These are phyloP conservation scores for Phortica variegata DNA, from an alignment of 1,140 invertebrate genomes.

Conservation along the genomic window DNA sequence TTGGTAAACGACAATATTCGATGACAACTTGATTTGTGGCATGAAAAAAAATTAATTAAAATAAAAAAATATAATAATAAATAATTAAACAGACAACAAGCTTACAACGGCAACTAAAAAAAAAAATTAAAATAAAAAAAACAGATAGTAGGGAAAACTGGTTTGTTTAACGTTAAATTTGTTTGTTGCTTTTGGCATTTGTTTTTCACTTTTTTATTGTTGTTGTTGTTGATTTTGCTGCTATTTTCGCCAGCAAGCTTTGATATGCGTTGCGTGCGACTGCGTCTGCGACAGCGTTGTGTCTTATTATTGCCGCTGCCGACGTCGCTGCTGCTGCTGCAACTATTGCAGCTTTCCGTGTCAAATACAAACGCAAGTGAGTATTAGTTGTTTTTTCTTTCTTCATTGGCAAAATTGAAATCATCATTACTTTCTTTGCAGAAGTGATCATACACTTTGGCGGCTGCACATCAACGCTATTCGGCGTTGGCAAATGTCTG, in stretches of 20 bases:
- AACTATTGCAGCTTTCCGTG: background rate
- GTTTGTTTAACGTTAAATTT: background rate
- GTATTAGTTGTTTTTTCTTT: background rate
- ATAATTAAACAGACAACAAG: too few species aligned
- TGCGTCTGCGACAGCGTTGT: too few species aligned
- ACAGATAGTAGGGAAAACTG: background rate
- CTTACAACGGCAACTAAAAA: constrained; percentile 5
- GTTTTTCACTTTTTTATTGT: background rate
- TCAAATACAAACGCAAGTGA: constrained; percentile 20
- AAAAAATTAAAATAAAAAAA: background rate
- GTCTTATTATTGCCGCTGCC: background rate
- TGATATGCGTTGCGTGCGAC: too few species aligned
- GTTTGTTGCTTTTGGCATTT: too few species aligned
- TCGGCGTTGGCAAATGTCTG: constrained; percentile 24
- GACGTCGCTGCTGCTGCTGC: background rate
- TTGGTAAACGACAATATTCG: too few species aligned
- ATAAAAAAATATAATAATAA: too few species aligned
- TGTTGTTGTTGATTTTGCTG: constrained; percentile 13
- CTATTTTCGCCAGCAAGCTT: constrained; percentile 1
- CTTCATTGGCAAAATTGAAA: too few species aligned
- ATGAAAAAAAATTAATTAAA: too few species aligned
- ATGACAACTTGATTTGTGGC: too few species aligned
- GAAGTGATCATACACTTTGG: constrained; percentile 25
- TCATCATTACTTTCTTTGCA: background rate
- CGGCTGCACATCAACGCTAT: constrained; percentile 20